Evolutionary conservation across 2,113 vertebrate species (phyloP).

Genomic region (Formicarius rufipectus): DNA sequence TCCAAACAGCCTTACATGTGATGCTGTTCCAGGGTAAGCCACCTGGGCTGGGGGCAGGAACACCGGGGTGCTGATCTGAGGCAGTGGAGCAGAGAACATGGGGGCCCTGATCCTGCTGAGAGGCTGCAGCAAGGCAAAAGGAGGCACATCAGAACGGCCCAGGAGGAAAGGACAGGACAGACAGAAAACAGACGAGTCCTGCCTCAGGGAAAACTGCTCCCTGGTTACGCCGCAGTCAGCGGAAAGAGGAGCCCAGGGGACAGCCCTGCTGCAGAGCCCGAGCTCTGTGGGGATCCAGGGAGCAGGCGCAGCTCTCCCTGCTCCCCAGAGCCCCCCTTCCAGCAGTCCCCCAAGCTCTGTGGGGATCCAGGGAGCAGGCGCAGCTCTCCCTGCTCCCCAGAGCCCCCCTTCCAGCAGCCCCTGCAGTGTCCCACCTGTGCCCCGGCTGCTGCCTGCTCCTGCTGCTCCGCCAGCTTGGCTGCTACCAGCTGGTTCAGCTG

Average conservation of each 20-base stretch:
- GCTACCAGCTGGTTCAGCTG: conserved; percentile 85
- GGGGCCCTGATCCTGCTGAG: conserved; percentile 71
- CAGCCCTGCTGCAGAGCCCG: neutral
- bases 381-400: neutral
- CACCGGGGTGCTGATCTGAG: conserved; percentile 75
- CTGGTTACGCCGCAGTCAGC: neutral
- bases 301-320: neutral
- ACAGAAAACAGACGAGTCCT: too few species aligned
- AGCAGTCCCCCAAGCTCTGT: neutral
- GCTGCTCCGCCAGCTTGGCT: conserved; percentile 73
- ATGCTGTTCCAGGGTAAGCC: conserved; percentile 68
- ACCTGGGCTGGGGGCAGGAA: conserved; percentile 77
- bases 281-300: neutral
- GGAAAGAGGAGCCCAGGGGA: neutral
- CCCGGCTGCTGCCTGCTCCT: conserved; percentile 61
- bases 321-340: neutral
- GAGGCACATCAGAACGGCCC: neutral
- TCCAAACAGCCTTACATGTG: conserved; percentile 70
- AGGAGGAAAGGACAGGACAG: neutral
- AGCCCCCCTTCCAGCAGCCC: neutral
- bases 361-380: neutral
- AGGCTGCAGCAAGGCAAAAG: conserved; percentile 64
- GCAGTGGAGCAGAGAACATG: conserved; percentile 72
- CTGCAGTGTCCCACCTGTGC: conserved; percentile 50
- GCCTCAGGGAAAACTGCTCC: accelerated